phyloP scores from a whole-genome alignment of 1,140 invertebrate genomes.

The Bathynomus jamesi region DNA sequence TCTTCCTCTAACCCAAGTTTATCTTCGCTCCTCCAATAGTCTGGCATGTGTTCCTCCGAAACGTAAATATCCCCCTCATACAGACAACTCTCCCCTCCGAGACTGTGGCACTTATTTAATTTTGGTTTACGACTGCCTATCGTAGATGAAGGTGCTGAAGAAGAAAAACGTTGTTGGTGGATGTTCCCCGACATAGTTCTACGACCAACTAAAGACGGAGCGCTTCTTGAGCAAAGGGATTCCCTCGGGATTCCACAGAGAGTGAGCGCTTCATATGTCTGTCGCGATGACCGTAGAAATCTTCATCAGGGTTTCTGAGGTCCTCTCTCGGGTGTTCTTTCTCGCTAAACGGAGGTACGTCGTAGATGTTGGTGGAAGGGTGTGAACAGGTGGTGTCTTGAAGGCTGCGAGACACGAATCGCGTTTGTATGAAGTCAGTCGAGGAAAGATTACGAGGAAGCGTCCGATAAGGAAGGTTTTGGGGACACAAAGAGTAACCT shows the following conservation, averaged over 20 bases:
- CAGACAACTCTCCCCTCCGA: no score
- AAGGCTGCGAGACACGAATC: background rate
- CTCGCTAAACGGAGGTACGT: background rate
- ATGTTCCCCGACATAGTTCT: background rate
- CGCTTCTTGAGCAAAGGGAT: background rate
- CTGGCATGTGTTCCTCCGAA: background rate
- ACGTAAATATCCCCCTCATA: background rate
- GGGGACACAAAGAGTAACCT: background rate
- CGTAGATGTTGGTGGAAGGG: background rate
- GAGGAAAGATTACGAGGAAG: background rate
- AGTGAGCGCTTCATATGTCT: background rate
- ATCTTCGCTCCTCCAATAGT: background rate
- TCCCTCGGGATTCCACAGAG: background rate
- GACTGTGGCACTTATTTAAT: background rate
- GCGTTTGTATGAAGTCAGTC: constrained; percentile 1
- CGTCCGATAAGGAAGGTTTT: background rate
- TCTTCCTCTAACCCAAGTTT: background rate
- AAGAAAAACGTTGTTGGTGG: background rate
- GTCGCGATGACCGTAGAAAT: background rate
- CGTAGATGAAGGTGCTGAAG: background rate
- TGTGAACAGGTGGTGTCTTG: background rate
- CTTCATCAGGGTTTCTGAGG: background rate
- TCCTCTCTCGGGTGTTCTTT: background rate
- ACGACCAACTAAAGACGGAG: background rate
- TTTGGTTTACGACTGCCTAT: background rate